Evolutionary conservation across 2,113 vertebrate species (phyloP).

Genomic region (Embiotoca jacksoni): DNA sequence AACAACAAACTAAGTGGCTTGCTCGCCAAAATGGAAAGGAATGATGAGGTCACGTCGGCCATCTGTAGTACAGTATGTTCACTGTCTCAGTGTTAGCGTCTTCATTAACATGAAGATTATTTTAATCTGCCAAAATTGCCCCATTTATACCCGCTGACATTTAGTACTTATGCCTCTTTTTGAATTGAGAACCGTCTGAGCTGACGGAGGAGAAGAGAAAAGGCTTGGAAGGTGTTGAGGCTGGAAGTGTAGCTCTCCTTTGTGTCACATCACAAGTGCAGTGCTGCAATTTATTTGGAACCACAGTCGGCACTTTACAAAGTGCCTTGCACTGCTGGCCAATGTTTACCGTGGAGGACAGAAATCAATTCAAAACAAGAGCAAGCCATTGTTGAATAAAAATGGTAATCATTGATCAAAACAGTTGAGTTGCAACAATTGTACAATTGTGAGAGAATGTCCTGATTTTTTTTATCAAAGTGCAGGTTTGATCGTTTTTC

Average conservation of each 20-base stretch:
- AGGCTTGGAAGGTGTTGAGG: neutral
- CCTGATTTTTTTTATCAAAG: constrained; percentile 32
- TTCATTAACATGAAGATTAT: constrained; percentile 46
- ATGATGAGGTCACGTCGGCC: constrained; percentile 46
- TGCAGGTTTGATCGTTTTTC: constrained; percentile 1
- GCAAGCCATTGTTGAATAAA: constrained; percentile 41
- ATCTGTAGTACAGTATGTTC: constrained; percentile 42
- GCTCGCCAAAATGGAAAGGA: constrained; percentile 38
- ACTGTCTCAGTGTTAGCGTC: constrained; percentile 25
- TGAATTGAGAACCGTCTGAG: neutral
- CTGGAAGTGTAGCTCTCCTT: constrained; percentile 19
- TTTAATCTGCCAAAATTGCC: constrained; percentile 35
- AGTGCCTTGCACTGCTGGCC: constrained; percentile 19
- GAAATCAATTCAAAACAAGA: constrained; percentile 42
- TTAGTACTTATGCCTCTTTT: neutral
- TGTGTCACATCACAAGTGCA: constrained; percentile 18
- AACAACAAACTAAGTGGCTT: constrained; percentile 32
- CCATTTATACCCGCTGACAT: constrained; percentile 11
- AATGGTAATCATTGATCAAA: constrained; percentile 47
- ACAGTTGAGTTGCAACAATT: constrained; percentile 17
- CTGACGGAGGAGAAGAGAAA: neutral
- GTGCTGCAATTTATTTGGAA: constrained; percentile 23
- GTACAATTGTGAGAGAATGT: constrained; percentile 9
- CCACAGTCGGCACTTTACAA: constrained; percentile 8
- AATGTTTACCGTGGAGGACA: constrained; percentile 27